phyloP scores from a whole-genome alignment of 2,113 vertebrate genomes.

The Myiagra hebetior region DNA sequence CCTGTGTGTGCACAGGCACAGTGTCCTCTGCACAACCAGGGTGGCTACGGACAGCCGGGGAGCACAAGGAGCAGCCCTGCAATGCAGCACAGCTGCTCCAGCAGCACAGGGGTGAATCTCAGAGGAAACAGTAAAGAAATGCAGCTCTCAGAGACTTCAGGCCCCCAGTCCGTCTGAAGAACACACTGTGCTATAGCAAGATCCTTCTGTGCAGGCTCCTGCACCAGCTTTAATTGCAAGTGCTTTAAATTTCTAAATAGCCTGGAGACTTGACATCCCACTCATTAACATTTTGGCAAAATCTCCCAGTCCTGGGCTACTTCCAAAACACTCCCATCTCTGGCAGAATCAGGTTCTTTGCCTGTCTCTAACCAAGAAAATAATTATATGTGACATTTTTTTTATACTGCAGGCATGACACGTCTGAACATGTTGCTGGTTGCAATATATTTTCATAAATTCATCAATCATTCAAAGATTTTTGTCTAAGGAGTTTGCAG shows the following conservation, averaged over 20 bases:
- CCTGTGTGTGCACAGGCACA: accelerated
- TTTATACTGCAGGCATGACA: neutral
- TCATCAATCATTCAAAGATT: neutral
- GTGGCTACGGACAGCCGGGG: neutral
- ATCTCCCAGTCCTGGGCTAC: neutral
- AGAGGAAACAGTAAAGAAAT: neutral
- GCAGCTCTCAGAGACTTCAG: neutral
- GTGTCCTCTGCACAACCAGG: neutral
- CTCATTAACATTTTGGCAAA: neutral
- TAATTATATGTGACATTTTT: neutral
- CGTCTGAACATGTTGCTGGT: neutral
- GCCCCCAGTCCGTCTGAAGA: neutral
- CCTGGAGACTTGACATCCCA: neutral
- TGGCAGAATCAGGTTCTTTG: neutral
- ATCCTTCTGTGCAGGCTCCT: neutral
- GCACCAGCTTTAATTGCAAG: neutral
- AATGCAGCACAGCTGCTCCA: neutral
- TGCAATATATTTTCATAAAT: neutral
- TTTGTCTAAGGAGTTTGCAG: constrained; percentile 28
- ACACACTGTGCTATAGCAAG: neutral
- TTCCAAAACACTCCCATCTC: neutral
- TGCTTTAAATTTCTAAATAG: neutral
- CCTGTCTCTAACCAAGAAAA: neutral
- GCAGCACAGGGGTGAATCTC: neutral
- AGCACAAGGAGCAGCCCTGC: neutral